Base-by-base conservation (phyloP, 2,797 vertebrate genomes). In the Arctocebus calabarensis region DNA sequence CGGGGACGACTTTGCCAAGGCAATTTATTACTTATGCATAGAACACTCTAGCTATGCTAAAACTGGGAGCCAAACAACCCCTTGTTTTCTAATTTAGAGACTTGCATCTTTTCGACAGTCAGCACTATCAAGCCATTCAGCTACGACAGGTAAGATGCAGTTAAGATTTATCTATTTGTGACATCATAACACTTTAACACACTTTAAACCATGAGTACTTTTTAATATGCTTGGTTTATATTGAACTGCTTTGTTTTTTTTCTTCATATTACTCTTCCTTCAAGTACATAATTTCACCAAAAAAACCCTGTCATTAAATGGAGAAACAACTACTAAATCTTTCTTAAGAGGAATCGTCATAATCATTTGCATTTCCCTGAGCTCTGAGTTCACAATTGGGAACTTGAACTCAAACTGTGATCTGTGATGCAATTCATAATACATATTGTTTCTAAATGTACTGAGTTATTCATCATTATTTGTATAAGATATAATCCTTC, bases 131-230 rank as follows among this genome's bases (percentile, higher is more conserved):
- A 98, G 97, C 96, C 96, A 96, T 94, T 97, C 97, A 96, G 94
- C 98, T 95, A 97, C 97, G 88, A 75, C 98, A 98, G 98, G 98
- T 99, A 99, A 98, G 98, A 95, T 3, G 5, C 97, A 93, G 95
- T 90, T 96, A 93, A 98, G 98, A 98, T 98, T 98, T 98, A 96
- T 97, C 87, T 87, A 0, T 98, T 96, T 94, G 96, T 97, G 96
- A 97, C 98, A 97, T 96, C 96, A 95, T 97, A 95, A 90, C 83
- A 94, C 96, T 95, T 92, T 96, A 90, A 94, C 87, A 2, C 96
- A 93, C 92, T 97, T 97, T 94, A 97, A 92, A 92, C 95, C 92
- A 94, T 96, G 97, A 89, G 57, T 96, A 64, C 95, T 97, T 97
- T 71, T 97, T 68, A 52, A 92, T 96, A 37, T 96, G 93, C 84